Conservation (phyloP, 2,888 invertebrate genomes). For the Megastigmus dorsalis region DNA sequence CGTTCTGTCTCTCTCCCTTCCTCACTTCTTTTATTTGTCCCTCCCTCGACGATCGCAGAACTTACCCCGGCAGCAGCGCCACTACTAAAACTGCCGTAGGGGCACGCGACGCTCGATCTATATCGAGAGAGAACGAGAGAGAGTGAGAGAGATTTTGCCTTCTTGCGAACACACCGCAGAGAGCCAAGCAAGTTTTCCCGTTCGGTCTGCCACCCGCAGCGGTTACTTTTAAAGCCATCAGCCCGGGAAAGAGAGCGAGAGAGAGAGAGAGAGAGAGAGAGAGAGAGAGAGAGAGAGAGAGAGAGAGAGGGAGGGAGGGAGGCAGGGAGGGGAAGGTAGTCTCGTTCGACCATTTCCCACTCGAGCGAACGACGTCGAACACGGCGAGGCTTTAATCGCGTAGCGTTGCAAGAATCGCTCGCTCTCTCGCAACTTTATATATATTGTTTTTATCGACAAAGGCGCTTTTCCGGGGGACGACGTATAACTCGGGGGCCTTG, state of each 20-base stretch:
- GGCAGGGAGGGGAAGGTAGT: too few species aligned
- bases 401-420: too few species aligned
- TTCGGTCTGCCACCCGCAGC: conserved; percentile 52
- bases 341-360: too few species aligned
- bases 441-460: conserved; percentile 51
- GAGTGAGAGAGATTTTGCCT: too few species aligned
- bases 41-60: not conserved
- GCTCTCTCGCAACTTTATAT: too few species aligned
- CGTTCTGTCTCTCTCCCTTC: conserved; percentile 16
- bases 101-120: too few species aligned
- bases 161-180: too few species aligned
- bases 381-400: too few species aligned
- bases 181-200: conserved; percentile 54
- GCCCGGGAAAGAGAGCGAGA: conserved; percentile 13
- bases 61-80: not conserved
- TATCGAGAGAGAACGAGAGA: too few species aligned
- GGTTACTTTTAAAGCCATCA: conserved; percentile 62
- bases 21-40: conserved; percentile 3
- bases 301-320: not conserved
- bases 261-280: not conserved
- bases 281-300: conserved; percentile 6
- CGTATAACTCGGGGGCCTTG: too few species aligned
- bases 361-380: not conserved
- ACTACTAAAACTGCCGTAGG: not conserved
- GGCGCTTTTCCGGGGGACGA: too few species aligned